Evolutionary conservation across 2,797 vertebrate species (phyloP).

Genomic region (Ammospiza maritima): DNA sequence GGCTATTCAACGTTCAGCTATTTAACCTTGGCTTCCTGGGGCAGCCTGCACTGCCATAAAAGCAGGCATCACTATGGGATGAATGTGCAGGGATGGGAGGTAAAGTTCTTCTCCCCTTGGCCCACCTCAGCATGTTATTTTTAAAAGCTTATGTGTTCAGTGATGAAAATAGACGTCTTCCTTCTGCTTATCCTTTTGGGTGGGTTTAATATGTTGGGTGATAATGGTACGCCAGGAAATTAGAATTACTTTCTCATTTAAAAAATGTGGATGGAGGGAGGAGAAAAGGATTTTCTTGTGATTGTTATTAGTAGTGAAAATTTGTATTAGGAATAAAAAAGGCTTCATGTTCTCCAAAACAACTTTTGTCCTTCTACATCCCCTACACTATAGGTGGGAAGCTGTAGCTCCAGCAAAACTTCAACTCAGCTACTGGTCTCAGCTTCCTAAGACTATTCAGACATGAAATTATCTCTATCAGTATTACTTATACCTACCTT

Average conservation of each 20-base stretch:
- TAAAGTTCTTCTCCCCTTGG: background rate
- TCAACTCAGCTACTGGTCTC: background rate
- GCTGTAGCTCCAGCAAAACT: background rate
- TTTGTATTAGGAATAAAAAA: background rate
- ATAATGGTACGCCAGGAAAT: background rate
- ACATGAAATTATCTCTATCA: background rate
- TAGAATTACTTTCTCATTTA: background rate
- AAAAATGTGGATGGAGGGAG: background rate
- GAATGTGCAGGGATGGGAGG: background rate
- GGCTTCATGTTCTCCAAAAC: background rate
- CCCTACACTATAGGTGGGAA: background rate
- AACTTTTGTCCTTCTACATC: fast-evolving
- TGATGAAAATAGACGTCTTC: background rate
- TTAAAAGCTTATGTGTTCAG: background rate
- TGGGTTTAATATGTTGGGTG: background rate
- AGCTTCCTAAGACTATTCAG: background rate
- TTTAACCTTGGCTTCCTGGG: constrained; percentile 23
- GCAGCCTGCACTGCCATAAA: background rate
- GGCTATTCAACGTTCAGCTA: constrained; percentile 15
- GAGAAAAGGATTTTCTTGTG: background rate
- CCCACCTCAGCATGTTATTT: background rate
- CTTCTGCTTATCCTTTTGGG: background rate
- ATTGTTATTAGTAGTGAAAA: background rate
- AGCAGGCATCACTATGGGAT: background rate
- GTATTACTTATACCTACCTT: background rate